Conservation (phyloP, 2,113 vertebrate genomes). For the Forbesichthys agassizii region DNA sequence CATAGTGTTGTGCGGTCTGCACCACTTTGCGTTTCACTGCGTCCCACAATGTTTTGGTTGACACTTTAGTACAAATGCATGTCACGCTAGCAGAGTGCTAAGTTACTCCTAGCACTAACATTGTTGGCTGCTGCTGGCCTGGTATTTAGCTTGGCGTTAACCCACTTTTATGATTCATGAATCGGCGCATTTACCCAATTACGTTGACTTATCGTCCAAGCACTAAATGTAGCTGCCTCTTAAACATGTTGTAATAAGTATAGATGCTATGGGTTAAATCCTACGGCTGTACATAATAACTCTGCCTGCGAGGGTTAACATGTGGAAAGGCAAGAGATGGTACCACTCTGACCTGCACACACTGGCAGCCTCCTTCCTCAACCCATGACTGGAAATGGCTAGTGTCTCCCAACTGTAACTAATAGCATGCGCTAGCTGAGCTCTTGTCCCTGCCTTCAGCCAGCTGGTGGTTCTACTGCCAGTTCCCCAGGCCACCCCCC, state of each 20-base stretch:
- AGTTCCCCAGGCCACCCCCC: constrained; percentile 16
- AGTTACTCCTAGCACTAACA: too few species aligned
- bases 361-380: constrained; percentile 26
- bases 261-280: not conserved
- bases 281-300: constrained; percentile 3
- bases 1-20: too few species aligned
- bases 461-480: constrained; percentile 16
- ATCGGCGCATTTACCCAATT: too few species aligned
- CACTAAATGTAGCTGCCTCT: constrained; percentile 2
- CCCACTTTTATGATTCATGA: too few species aligned
- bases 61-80: too few species aligned
- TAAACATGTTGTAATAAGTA: constrained; percentile 14
- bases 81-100: too few species aligned
- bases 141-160: too few species aligned
- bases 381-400: constrained; percentile 20
- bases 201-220: too few species aligned
- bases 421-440: constrained; percentile 12
- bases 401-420: constrained; percentile 10
- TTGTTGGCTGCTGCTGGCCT: too few species aligned
- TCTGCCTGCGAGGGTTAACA: not conserved
- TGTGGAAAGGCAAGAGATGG: not conserved
- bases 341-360: constrained; percentile 25
- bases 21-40: too few species aligned
- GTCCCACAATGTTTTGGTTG: too few species aligned
- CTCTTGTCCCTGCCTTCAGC: constrained; percentile 35